Evolutionary conservation across 2,113 vertebrate species (phyloP).

Genomic region (Dinomys branickii): DNA sequence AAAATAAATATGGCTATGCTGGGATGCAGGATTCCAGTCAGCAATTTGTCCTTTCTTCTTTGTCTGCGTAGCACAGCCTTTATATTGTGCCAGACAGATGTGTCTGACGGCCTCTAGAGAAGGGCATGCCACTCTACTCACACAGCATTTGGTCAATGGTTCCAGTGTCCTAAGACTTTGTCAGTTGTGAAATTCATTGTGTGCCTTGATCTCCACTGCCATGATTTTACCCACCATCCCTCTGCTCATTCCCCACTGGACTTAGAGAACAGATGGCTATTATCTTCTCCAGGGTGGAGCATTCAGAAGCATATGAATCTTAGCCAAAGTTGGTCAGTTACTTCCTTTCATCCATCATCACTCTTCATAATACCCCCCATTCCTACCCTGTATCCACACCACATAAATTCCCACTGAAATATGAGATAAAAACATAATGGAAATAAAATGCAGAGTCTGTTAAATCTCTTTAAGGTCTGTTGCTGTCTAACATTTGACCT

Average conservation of each 20-base stretch:
- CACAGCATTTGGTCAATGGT: conserved; percentile 63
- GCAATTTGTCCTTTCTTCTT: conserved; percentile 49
- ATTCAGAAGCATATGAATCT: background rate
- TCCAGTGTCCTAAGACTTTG: conserved; percentile 63
- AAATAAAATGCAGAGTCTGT: conserved; percentile 32
- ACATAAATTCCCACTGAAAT: conserved; percentile 59
- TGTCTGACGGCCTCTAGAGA: conserved; percentile 57
- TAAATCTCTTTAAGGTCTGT: background rate
- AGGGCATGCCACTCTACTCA: conserved; percentile 59
- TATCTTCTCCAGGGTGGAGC: conserved; percentile 22
- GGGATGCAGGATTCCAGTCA: conserved; percentile 22
- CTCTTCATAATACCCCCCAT: conserved; percentile 21
- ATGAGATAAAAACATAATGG: conserved; percentile 12
- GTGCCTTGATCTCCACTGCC: conserved; percentile 49
- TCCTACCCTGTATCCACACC: conserved; percentile 38
- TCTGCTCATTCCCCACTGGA: conserved; percentile 33
- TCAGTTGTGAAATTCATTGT: conserved; percentile 72
- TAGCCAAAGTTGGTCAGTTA: conserved; percentile 2
- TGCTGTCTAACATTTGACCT: conserved; percentile 10
- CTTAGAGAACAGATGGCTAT: conserved; percentile 65
- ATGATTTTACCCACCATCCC: conserved; percentile 31
- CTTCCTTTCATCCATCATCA: conserved; percentile 63
- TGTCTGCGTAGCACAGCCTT: conserved; percentile 45
- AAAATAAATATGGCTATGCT: conserved; percentile 48
- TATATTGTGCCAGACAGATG: conserved; percentile 62